Conservation (phyloP, 53 echinoderm and acorn worm species). For the Zoroaster sp. region DNA sequence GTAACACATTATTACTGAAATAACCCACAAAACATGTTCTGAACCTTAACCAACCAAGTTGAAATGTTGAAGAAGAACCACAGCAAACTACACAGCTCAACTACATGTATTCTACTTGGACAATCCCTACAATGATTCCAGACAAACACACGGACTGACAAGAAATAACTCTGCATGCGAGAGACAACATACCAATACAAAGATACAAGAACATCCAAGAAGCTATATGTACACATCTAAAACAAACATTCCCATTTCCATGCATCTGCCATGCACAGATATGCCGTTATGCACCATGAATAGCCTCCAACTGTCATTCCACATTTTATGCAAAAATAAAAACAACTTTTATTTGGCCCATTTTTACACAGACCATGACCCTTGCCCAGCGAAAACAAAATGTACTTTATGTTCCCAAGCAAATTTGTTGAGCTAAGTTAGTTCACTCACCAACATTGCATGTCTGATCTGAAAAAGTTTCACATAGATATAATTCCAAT, state of each 20-base stretch:
- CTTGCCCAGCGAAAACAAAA: background rate
- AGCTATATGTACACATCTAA: background rate
- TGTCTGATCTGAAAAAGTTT: constrained; percentile 40
- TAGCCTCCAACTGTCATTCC: background rate
- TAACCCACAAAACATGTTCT: no score
- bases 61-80: background rate
- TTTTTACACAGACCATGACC: background rate
- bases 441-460: constrained; percentile 31
- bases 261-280: background rate
- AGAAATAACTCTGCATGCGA: background rate
- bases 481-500: background rate
- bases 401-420: background rate
- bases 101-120: background rate
- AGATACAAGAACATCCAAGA: background rate
- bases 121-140: background rate
- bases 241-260: background rate
- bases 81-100: background rate
- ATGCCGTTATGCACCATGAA: background rate
- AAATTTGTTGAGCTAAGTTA: background rate
- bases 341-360: background rate
- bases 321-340: background rate
- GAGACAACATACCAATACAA: background rate
- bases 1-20: no score
- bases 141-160: background rate
- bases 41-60: no score